A percentile compares a stretch with the other conserved stretches of the same genome.
Evolutionary conservation across 2,113 vertebrate genomes (phyloP).

Genomic region (Chaetura pelagica): DNA sequence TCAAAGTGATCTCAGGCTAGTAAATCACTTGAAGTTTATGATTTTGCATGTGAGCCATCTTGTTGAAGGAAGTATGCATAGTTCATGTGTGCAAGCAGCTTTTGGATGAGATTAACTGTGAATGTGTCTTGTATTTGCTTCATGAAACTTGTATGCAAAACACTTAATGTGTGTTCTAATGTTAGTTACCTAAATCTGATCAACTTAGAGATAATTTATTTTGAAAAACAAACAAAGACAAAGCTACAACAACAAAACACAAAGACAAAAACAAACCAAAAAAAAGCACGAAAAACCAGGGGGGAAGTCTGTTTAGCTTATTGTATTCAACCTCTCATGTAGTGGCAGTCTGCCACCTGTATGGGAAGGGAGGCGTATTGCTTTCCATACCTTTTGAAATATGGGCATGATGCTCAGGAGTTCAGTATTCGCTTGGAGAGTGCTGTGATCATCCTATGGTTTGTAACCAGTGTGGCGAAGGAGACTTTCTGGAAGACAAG

Average conservation of each 20-base stretch:
- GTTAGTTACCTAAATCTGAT: not conserved
- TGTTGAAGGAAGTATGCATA: not conserved
- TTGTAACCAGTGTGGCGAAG: not conserved
- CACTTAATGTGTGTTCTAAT: not conserved
- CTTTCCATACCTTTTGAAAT: not conserved
- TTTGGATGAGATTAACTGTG: not conserved
- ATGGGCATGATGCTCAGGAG: not conserved
- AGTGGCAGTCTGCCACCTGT: not conserved
- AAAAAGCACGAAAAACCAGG: no score
- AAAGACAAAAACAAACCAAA: no score
- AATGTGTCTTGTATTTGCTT: not conserved
- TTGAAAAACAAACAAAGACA: no score
- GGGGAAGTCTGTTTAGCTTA: not conserved
- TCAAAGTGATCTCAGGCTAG: not conserved
- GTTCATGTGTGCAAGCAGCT: not conserved
- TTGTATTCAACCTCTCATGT: not conserved
- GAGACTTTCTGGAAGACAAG: not conserved
- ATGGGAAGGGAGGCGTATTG: not conserved
- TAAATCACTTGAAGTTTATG: not conserved
- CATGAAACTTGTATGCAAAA: not conserved
- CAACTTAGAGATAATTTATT: not conserved
- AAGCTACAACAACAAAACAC: no score
- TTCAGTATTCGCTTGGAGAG: rapidly evolving
- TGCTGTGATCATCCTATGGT: not conserved
- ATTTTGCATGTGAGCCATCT: not conserved